A percentile compares a stretch with the other conserved stretches of the same genome.
Conservation (phyloP, 2,113 vertebrate genomes). For the Sardina pilchardus region DNA sequence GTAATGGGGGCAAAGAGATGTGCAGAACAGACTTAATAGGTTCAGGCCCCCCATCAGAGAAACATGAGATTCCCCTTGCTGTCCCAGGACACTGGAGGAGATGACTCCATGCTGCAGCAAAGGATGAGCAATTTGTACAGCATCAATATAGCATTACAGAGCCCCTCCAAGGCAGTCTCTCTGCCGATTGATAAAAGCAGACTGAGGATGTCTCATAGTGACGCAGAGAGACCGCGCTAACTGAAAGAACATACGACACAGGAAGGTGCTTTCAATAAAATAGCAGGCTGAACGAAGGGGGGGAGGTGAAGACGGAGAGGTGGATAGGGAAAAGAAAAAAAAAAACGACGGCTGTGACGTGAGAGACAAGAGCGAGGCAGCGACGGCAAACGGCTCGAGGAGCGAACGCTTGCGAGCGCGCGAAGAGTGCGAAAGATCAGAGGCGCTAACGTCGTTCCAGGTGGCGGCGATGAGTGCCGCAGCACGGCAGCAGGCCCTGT, state of each 20-base stretch:
- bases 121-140: not conserved
- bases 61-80: not conserved
- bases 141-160: not conserved
- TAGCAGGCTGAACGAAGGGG: too few relatives aligned
- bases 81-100: not conserved
- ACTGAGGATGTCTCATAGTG: not conserved
- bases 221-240: not conserved
- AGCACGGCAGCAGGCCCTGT: too few relatives aligned
- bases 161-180: not conserved
- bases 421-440: too few relatives aligned
- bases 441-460: too few relatives aligned
- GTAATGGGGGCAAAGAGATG: not conserved
- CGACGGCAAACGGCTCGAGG: too few relatives aligned
- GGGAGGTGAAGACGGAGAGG: too few relatives aligned
- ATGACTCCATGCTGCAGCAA: not conserved
- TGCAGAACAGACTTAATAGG: not conserved
- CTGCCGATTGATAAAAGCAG: not conserved
- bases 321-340: too few relatives aligned
- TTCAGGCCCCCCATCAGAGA: not conserved
- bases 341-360: too few relatives aligned
- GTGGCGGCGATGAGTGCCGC: too few relatives aligned
- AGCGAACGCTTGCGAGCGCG: too few relatives aligned
- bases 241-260: not conserved
- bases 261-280: not conserved
- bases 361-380: too few relatives aligned